Evolutionary conservation across 64 coral and sea anemone genomes (phyloP).

Genomic region (Montipora capricornis): DNA sequence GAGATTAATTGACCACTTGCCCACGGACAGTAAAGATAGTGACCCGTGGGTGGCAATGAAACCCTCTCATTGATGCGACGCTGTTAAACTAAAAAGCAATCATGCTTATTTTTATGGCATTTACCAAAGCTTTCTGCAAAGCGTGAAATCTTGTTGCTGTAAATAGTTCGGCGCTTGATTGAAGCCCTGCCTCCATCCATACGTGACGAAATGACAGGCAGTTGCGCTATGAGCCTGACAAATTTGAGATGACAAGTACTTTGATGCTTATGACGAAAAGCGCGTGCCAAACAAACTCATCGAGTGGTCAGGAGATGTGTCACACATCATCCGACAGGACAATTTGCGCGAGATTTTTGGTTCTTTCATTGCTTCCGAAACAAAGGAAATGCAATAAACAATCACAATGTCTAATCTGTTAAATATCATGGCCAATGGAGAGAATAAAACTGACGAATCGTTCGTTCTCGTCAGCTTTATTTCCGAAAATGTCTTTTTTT

Average conservation of each 20-base stretch:
- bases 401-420: slow-evolving; percentile 2
- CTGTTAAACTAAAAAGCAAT: not conserved
- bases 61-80: not conserved
- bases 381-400: slow-evolving; percentile 17
- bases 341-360: not conserved
- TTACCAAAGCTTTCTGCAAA: not conserved
- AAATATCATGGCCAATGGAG: not conserved
- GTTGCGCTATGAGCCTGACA: not conserved
- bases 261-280: not conserved
- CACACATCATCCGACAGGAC: not conserved
- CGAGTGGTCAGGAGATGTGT: slow-evolving; percentile 43
- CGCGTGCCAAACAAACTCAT: slow-evolving; percentile 36
- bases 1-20: not conserved
- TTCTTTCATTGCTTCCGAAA: slow-evolving; percentile 33
- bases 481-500: not conserved
- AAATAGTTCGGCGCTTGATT: not conserved
- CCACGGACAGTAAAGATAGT: slow-evolving; percentile 5
- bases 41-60: slow-evolving; percentile 19
- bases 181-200: not conserved
- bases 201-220: slow-evolving; percentile 41
- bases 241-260: not conserved
- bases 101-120: not conserved
- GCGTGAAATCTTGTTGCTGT: not conserved
- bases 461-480: no score
- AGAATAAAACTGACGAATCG: not conserved